Percentiles rank a stretch among this genome's conserved stretches.
Conservation (phyloP, 2,797 vertebrate genomes). For the Hoplostethus atlanticus region DNA sequence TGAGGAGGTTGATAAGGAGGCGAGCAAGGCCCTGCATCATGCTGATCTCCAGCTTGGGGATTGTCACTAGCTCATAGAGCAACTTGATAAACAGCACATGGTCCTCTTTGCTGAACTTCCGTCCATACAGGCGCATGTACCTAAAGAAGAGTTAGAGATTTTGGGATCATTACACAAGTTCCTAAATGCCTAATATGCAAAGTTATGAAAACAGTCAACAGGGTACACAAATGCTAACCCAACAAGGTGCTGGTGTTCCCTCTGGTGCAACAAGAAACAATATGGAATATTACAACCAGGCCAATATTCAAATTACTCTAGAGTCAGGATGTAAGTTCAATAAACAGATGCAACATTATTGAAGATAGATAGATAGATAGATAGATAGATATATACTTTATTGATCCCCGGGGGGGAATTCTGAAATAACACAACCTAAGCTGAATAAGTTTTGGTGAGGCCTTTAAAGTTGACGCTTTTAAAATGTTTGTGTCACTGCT, state of each 20-base stretch:
- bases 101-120: conserved; percentile 99
- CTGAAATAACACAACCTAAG: not conserved
- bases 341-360: not conserved
- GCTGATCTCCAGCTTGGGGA: conserved; percentile 96
- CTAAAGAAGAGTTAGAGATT: conserved; percentile 76
- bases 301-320: not conserved
- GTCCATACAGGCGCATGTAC: conserved; percentile 95
- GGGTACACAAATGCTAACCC: not conserved
- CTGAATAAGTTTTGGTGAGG: not conserved
- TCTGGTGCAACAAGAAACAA: not conserved
- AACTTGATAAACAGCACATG: conserved; percentile 97
- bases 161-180: not conserved
- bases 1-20: conserved; percentile 95
- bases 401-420: too few species aligned
- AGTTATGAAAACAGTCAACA: not conserved
- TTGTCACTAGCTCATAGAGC: conserved; percentile 95
- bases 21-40: conserved; percentile 98
- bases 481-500: conserved; percentile 32
- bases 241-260: not conserved
- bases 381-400: too few species aligned
- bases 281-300: not conserved
- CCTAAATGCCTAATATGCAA: not conserved
- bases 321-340: not conserved
- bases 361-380: too few species aligned
- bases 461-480: not conserved